Evolutionary conservation across 2,888 invertebrate genomes (phyloP), one percentile per base, ranked within the genome.

Genomic region (Stegana nigrithorax): DNA sequence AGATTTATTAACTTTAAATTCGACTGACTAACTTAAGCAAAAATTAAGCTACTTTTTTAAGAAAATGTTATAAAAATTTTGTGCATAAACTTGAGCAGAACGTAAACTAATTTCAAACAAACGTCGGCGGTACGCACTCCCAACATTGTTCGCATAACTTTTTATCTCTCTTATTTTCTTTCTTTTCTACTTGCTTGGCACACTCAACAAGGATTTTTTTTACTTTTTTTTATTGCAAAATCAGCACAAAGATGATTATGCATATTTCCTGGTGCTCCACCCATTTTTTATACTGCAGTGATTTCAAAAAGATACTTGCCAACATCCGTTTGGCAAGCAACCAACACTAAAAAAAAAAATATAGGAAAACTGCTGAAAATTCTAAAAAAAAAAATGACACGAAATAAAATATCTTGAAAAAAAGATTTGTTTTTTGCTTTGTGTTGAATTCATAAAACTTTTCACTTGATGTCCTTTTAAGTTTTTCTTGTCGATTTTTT

Each of bases 361-460:
- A 26, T 27, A 21, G 47, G 47, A 47, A 47, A 47, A 19, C 29
- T 12, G 14, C 14, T 44, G 44, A 57, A 29, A 39, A 57, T 2
- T 23, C 6, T 6, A 55, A 55, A 42, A 42, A 57, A 14, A 23
- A 57, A 42, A 39, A n/a, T 42, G 4, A 57, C 29, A 42, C 14
- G 21, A 39, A 39, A 56, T 10, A 39, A 21, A 45, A 47, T 7
- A 32, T 32, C 32, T 53, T 32, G 23, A 32, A 55, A 23, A 19
- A 70, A 23, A 59, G 67, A 64, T 71, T 71, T 75, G 68, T 72
- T 75, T 66, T 60, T 63, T 73, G 76, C 78, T 80, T 76, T 76
- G 76, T 75, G 64, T 65, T 66, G 75, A 76, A 76, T 78, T 80
- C 80, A 76, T 76, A 76, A 76, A 78, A 76, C 76, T 76, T 60